Percentiles rank a stretch among this genome's conserved stretches.
These are phyloP conservation scores for Alfaro cultratus DNA, from an alignment of 2,797 vertebrate species.

Conservation along the genomic window DNA sequence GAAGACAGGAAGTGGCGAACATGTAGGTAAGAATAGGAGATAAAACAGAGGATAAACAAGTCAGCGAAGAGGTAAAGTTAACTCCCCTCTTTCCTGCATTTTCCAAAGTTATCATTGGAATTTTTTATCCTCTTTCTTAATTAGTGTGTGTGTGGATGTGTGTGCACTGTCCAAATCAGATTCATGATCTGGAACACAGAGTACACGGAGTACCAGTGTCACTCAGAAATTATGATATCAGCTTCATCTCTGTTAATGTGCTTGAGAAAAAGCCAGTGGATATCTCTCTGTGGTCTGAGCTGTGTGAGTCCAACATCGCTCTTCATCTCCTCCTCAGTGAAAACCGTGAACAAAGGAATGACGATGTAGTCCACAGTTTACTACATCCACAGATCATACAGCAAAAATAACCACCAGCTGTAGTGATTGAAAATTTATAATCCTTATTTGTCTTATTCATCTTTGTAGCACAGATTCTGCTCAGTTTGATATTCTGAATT, in stretches of 20 bases:
- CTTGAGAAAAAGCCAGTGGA: not conserved
- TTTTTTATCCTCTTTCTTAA: constrained; percentile 34
- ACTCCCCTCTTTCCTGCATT: constrained; percentile 34
- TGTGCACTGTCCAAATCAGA: constrained; percentile 63
- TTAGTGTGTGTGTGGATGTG: constrained; percentile 15
- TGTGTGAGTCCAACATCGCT: constrained; percentile 6
- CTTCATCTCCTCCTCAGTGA: not conserved
- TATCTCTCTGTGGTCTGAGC: not conserved
- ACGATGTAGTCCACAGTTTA: not conserved
- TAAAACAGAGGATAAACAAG: not conserved
- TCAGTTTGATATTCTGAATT: not conserved
- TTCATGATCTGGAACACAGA: constrained; percentile 68
- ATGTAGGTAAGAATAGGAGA: not conserved
- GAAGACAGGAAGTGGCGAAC: not conserved
- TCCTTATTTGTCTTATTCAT: too few relatives aligned
- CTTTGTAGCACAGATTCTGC: not conserved
- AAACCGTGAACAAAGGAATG: not conserved
- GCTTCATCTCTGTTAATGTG: constrained; percentile 17
- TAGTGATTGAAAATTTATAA: not conserved
- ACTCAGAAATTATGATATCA: constrained; percentile 65
- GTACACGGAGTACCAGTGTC: constrained; percentile 55
- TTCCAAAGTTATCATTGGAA: constrained; percentile 33
- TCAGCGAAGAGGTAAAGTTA: constrained; percentile 35
- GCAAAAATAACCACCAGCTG: not conserved
- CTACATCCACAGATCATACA: not conserved